Evolutionary conservation across 2,113 vertebrate genomes (phyloP), one percentile per base, ranked within the genome.

Genomic region (Equus quagga): DNA sequence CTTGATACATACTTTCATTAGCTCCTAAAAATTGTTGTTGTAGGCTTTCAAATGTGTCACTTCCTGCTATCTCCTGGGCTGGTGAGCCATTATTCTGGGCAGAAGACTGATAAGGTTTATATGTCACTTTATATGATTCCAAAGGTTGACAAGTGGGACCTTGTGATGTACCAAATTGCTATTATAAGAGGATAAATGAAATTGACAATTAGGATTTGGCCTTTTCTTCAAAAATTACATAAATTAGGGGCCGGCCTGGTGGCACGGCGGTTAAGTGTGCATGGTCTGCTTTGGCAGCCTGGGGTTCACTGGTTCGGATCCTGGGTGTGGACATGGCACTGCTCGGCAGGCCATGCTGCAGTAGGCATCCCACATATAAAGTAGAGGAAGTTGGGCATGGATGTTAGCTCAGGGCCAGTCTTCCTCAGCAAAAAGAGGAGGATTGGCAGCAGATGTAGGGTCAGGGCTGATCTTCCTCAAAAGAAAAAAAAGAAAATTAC

Each of bases 21-120:
- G 96, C 99, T 96, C 99, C 99, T 46, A 99, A 98, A 97, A 99
- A 99, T 41, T 99, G 99, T 95, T 96, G 98, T 26, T 99, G 99
- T 89, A 99, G 98, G 75, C 98, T 99, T 95, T 99, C 99, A 95
- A 99, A 99, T 7, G 97, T 95, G 96, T 98, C 99, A 41, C 94
- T 98, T 97, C 88, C 99, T 96, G 41, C 84, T 96, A 87, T 85
- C 26, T 96, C 98, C 62, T 98, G 98, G 7, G 98, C 92, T 98
- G 98, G 97, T 58, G 99, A 98, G 96, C 97, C 98, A 81, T 98
- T 96, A 41, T 98, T 98, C 95, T 99, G 98, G 84, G 95, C 97
- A 76, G 98, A 97, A 97, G 99, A 97, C 80, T 99, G 99, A 73
- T 99, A 99, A 31, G 99, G 99, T n/a, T 99, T 99, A 89, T 99